Conservation (phyloP, 35 echinoderm and acorn worm species). For the Stichopus chloronotus region DNA sequence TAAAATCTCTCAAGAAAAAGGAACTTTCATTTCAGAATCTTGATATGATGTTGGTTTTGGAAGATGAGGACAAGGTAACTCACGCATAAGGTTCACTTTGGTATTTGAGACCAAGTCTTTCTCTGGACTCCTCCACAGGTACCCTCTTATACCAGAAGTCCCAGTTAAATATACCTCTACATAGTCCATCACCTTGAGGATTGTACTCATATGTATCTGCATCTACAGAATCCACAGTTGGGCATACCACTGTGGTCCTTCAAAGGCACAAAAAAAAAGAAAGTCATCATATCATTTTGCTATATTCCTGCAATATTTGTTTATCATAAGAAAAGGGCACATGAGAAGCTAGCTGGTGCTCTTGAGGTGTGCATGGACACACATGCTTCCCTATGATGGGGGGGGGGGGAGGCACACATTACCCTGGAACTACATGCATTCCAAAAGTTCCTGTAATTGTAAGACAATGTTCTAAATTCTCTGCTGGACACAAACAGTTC, state of each 20-base stretch:
- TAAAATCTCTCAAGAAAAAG: too few relatives aligned
- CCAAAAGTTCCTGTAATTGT: too few relatives aligned
- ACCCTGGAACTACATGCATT: too few relatives aligned
- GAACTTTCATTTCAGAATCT: too few relatives aligned
- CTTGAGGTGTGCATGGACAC: too few relatives aligned
- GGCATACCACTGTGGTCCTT: slow-evolving; percentile 94
- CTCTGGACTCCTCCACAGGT: slow-evolving; percentile 68
- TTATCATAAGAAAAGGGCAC: not conserved
- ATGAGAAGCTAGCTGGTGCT: too few relatives aligned
- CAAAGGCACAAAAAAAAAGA: not conserved
- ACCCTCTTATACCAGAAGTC: slow-evolving; percentile 95
- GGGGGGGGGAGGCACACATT: too few relatives aligned
- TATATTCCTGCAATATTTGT: not conserved
- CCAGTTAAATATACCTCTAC: slow-evolving; percentile 89
- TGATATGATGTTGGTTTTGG: too few relatives aligned
- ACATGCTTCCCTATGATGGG: too few relatives aligned
- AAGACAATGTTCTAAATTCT: too few relatives aligned
- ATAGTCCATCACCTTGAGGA: slow-evolving; percentile 82
- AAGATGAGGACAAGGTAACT: slow-evolving; percentile 29
- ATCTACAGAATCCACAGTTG: slow-evolving; percentile 86
- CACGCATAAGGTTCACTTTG: slow-evolving; percentile 78
- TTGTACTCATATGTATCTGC: slow-evolving; percentile 80
- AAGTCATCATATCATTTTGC: not conserved
- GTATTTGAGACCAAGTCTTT: slow-evolving; percentile 68
- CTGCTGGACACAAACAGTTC: too few relatives aligned